phyloP scores from a whole-genome alignment of 2,888 invertebrate genomes.

The Rotaria macrura region DNA sequence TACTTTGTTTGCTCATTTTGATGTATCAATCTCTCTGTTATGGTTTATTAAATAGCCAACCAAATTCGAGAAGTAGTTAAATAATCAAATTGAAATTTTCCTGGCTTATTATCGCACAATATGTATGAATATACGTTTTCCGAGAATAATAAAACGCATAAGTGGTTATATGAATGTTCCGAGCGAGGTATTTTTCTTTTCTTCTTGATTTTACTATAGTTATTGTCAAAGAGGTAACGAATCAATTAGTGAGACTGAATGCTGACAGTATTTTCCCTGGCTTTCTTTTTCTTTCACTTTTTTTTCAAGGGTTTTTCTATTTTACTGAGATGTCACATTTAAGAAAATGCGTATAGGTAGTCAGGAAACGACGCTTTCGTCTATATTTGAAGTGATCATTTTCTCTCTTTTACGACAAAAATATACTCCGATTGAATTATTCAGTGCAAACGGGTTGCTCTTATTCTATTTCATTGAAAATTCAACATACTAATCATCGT shows the following conservation, averaged over 20 bases:
- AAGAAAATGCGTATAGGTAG: not conserved
- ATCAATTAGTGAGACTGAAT: not conserved
- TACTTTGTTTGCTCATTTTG: not conserved
- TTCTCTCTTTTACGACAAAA: not conserved
- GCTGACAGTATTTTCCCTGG: not conserved
- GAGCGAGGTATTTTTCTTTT: not conserved
- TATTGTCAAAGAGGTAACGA: not conserved
- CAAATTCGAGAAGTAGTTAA: not conserved
- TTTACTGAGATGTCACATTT: not conserved
- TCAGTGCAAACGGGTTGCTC: not conserved
- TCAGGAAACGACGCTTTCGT: not conserved
- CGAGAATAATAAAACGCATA: not conserved
- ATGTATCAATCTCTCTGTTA: not conserved
- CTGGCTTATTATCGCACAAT: not conserved
- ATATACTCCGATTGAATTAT: not conserved
- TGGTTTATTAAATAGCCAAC: not conserved
- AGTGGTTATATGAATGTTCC: not conserved
- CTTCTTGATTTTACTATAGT: not conserved
- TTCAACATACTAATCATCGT: not conserved
- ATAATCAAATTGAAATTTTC: not conserved
- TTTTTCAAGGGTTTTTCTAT: not conserved
- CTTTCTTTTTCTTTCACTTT: not conserved
- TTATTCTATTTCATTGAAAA: not conserved
- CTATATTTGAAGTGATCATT: not conserved
- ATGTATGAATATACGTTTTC: not conserved